Evolutionary conservation across 2,888 invertebrate species (phyloP), one percentile per base, ranked within the genome.

Genomic region (Alentia gelatinosa): DNA sequence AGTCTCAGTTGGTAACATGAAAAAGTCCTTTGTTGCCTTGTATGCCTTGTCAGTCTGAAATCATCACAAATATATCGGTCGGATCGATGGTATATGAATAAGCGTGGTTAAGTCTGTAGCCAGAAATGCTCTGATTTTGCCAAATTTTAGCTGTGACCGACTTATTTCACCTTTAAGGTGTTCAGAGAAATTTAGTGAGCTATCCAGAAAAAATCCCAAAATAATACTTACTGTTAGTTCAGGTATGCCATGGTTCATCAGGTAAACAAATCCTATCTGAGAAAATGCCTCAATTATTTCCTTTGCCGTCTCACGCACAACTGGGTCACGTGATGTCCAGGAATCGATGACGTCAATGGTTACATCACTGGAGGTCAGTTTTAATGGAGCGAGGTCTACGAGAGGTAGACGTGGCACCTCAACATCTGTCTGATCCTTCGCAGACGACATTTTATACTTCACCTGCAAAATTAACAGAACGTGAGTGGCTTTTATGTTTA

Each of bases 221-320:
- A n/a, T n/a, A 7, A 83, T 35, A 84, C 84, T 84, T 37, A 84
- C 84, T n/a, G 26, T 84, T 35, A 1, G 7, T 35, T 84, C 9
- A 39, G 84, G 84, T 30, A 88, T 26, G 30, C 88, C 88, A 88
- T 88, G 88, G 47, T 88, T 88, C 42, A 30, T 88, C 0, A 88
- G n/a, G 88, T 88, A 88, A 15, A 88, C 47, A 33, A 88, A 88
- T 3, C 88, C 88, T n/a, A 88, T 47, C 33, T 88, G 7, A 30
- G 42, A 47, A 26, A 88, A 47, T n/a, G 88, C 88, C 15, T 39
- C 26, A 30, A 42, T 7, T 19, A 88, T 47, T 47, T 88, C 33
- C 7, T 39, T 30, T 23, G 88, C 40, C 26, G 47, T n/a, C 3
- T 42, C 47, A 4, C n/a, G 23, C 42, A 88, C 5, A 3, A 56